Evolutionary conservation across 2,797 vertebrate species (phyloP).

Genomic region (Trachurus trachurus): DNA sequence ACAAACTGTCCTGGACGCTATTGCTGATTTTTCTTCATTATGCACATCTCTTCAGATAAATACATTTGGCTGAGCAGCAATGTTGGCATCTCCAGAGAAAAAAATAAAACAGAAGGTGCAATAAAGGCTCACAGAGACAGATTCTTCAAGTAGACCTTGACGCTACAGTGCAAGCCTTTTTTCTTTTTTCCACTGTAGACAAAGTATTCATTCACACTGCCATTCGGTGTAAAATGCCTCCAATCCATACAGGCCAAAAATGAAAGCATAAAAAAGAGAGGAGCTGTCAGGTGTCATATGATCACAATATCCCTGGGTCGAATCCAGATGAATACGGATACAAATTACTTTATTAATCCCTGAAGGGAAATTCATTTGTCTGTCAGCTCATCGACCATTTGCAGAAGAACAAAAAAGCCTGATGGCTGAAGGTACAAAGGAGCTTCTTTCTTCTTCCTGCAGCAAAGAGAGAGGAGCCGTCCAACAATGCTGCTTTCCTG

Average conservation of each 20-base stretch:
- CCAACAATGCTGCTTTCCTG: no score
- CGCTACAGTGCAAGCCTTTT: background rate
- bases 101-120: background rate
- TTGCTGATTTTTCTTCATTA: background rate
- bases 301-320: background rate
- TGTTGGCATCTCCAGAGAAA: background rate
- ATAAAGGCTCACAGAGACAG: background rate
- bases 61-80: background rate
- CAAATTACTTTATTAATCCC: no score
- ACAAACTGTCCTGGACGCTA: background rate
- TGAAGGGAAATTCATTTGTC: no score
- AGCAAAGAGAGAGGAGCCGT: no score
- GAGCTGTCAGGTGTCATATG: background rate
- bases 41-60: background rate
- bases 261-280: slow-evolving; percentile 15
- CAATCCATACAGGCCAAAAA: background rate
- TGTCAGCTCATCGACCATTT: no score
- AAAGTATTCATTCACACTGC: slow-evolving; percentile 9
- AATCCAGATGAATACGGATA: background rate
- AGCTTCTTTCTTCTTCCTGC: no score
- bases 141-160: background rate
- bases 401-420: no score
- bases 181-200: background rate
- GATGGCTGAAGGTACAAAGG: no score
- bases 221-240: background rate